A percentile compares a stretch with the other conserved stretches of the same genome.
Conservation (phyloP, 2,888 invertebrate species). For the Thumatha senex region DNA sequence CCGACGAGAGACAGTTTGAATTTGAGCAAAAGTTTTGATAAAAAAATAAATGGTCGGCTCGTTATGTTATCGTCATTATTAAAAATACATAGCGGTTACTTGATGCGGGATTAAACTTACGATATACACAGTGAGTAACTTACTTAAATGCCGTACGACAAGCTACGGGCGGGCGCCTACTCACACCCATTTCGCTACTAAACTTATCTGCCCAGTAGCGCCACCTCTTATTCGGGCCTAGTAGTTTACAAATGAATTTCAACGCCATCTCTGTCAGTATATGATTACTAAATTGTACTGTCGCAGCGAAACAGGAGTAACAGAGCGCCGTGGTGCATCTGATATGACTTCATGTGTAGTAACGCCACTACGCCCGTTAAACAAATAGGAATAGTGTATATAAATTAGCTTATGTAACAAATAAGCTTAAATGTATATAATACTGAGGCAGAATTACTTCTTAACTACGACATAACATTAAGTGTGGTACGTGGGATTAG, state of each 20-base stretch:
- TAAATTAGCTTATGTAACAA: constrained; percentile 82
- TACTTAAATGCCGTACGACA: constrained; percentile 74
- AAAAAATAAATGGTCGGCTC: constrained; percentile 76
- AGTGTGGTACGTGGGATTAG: constrained; percentile 81
- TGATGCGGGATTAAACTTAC: constrained; percentile 77
- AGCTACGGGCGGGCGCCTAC: constrained; percentile 73
- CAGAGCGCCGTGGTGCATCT: constrained; percentile 66
- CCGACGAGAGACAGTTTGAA: constrained; percentile 64
- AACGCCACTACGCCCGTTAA: constrained; percentile 77
- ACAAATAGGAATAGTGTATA: constrained; percentile 80
- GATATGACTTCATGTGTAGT: constrained; percentile 80
- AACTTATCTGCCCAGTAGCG: constrained; percentile 22
- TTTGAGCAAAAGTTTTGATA: constrained; percentile 80
- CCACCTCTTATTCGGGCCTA: constrained; percentile 32
- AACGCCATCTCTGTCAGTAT: constrained; percentile 33
- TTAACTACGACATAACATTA: constrained; percentile 83
- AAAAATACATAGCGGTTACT: constrained; percentile 77
- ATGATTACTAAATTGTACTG: constrained; percentile 12
- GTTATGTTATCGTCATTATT: constrained; percentile 63
- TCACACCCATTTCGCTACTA: constrained; percentile 48
- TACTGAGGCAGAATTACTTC: constrained; percentile 84
- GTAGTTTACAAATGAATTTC: constrained; percentile 8
- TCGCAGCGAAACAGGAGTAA: constrained; percentile 50
- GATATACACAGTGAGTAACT: constrained; percentile 78
- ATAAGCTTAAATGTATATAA: constrained; percentile 84